A percentile compares a stretch with the other conserved stretches of the same genome.
These are phyloP conservation scores for Phortica magna DNA, from an alignment of 2,888 invertebrate genomes.

Conservation along the genomic window DNA sequence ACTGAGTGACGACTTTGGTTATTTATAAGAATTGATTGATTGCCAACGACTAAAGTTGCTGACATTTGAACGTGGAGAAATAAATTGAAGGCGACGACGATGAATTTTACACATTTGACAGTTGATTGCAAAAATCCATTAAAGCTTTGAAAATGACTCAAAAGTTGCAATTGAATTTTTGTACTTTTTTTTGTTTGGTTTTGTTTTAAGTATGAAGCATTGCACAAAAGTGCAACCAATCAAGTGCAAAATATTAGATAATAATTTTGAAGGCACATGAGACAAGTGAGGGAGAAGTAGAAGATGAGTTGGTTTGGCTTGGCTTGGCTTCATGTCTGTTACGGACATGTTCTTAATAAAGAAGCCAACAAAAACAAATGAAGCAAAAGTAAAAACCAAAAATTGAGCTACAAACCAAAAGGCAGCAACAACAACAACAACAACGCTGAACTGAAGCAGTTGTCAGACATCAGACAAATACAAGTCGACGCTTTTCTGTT, in stretches of 20 bases:
- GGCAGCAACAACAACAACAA: background rate
- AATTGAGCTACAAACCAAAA: background rate
- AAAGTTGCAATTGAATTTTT: background rate
- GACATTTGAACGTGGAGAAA: slow-evolving; percentile 53
- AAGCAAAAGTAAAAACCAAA: slow-evolving; percentile 29
- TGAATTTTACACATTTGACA: slow-evolving; percentile 56
- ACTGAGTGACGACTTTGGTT: slow-evolving; percentile 50
- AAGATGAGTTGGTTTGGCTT: background rate
- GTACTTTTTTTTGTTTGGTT: background rate
- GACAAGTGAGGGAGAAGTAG: background rate
- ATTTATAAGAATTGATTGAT: slow-evolving; percentile 72
- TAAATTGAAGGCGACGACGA: slow-evolving; percentile 14
- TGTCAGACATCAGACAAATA: slow-evolving; percentile 31
- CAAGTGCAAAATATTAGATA: slow-evolving; percentile 31
- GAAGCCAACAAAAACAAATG: slow-evolving; percentile 23
- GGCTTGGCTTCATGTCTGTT: slow-evolving; percentile 19
- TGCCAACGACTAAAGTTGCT: slow-evolving; percentile 67
- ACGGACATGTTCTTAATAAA: slow-evolving; percentile 29
- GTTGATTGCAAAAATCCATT: slow-evolving; percentile 72
- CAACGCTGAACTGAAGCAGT: slow-evolving; percentile 4
- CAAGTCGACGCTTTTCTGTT: background rate
- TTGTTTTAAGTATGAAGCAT: background rate
- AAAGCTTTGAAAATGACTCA: slow-evolving; percentile 32
- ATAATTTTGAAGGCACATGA: background rate
- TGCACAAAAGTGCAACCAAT: slow-evolving; percentile 14